Percentiles rank a stretch among this genome's conserved stretches.
Conservation (phyloP, 2,888 invertebrate species). For the Polydrusus cervinus region DNA sequence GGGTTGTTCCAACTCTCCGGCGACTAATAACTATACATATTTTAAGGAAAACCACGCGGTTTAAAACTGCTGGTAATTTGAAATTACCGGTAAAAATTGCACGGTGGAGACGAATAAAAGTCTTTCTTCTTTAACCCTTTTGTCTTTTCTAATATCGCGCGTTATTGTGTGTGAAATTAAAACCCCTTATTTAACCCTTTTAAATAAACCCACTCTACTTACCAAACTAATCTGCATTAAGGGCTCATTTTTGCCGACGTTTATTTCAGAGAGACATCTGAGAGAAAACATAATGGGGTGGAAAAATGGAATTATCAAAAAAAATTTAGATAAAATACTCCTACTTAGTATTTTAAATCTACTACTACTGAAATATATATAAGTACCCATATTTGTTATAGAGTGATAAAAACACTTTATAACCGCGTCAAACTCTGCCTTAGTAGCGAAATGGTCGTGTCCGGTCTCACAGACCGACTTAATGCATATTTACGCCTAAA, state of each 20-base stretch:
- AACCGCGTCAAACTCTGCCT: no score
- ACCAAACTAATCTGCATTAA: constrained; percentile 37
- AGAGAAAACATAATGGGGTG: constrained; percentile 3
- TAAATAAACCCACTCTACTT: constrained; percentile 58
- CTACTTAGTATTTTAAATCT: no score
- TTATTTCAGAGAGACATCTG: constrained; percentile 26
- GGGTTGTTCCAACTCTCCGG: constrained; percentile 61
- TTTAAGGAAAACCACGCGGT: constrained; percentile 61
- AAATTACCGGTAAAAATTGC: constrained; percentile 69
- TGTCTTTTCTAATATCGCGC: constrained; percentile 57
- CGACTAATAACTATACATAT: constrained; percentile 69
- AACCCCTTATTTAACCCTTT: constrained; percentile 69
- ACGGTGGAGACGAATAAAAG: constrained; percentile 69
- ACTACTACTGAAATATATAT: no score
- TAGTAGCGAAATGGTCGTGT: no score
- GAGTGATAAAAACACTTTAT: no score
- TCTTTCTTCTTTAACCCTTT: constrained; percentile 63
- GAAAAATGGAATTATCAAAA: no score
- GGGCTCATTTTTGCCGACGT: constrained; percentile 31
- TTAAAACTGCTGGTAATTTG: constrained; percentile 65
- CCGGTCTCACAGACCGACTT: no score
- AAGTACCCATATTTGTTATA: no score
- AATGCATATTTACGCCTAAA: no score
- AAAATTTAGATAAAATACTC: no score
- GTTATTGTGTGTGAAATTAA: constrained; percentile 73